phyloP scores from a whole-genome alignment of 2,113 vertebrate species.

The Anhinga anhinga region DNA sequence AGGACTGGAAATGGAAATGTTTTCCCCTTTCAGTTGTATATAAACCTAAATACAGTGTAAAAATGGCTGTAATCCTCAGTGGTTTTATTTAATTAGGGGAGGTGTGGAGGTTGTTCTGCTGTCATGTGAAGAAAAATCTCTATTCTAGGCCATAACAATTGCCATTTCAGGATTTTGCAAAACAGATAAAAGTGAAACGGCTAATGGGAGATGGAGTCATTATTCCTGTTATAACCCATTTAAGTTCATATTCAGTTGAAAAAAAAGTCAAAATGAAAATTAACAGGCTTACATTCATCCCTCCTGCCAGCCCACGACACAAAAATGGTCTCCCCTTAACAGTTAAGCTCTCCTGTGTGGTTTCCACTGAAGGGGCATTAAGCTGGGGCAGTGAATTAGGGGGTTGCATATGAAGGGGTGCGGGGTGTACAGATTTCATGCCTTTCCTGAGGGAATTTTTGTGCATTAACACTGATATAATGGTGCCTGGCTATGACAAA shows the following conservation, averaged over 20 bases:
- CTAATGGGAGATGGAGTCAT: background rate
- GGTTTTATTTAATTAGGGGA: background rate
- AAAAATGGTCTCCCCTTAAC: background rate
- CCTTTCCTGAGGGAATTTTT: conserved; percentile 35
- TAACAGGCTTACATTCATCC: background rate
- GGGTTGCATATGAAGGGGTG: background rate
- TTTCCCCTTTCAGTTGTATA: background rate
- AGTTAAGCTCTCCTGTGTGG: background rate
- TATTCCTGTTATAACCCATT: conserved; percentile 37
- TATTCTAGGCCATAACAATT: background rate
- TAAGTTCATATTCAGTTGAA: background rate
- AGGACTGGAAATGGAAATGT: background rate
- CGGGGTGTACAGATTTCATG: background rate
- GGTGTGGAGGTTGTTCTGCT: background rate
- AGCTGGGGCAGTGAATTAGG: conserved; percentile 6
- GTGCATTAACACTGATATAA: conserved; percentile 56
- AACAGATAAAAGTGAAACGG: conserved; percentile 22
- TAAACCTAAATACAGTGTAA: background rate
- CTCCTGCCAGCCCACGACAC: background rate
- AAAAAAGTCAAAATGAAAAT: conserved; percentile 15
- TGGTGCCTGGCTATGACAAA: conserved; percentile 54
- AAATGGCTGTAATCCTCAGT: background rate
- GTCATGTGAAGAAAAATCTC: background rate
- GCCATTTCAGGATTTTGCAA: conserved; percentile 12
- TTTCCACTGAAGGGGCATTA: background rate